phyloP scores from a whole-genome alignment of 2,113 vertebrate species.

The Clarias gariepinus region DNA sequence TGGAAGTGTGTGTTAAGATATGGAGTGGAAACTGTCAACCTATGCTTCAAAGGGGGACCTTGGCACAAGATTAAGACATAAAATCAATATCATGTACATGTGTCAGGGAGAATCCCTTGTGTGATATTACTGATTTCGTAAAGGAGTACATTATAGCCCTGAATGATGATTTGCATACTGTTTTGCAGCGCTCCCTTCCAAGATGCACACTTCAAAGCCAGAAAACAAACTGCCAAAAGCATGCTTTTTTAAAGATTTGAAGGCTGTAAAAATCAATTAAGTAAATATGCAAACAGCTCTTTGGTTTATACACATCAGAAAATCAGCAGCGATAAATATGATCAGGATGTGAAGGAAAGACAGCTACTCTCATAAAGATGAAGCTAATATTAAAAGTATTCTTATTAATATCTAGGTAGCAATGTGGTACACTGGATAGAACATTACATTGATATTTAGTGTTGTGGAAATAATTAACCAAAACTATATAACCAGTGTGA shows the following conservation, averaged over 20 bases:
- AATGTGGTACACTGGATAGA: background rate
- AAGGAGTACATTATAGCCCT: slow-evolving; percentile 25
- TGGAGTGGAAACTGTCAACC: slow-evolving; percentile 22
- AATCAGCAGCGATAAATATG: slow-evolving; percentile 55
- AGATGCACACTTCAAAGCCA: slow-evolving; percentile 59
- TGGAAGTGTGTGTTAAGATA: slow-evolving; percentile 20
- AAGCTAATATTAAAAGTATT: background rate
- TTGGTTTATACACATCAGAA: slow-evolving; percentile 49
- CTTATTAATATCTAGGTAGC: background rate
- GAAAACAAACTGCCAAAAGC: slow-evolving; percentile 55
- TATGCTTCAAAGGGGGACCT: slow-evolving; percentile 33
- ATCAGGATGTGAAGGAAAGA: slow-evolving; percentile 30
- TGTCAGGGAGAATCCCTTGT: slow-evolving; percentile 37
- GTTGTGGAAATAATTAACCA: too few relatives aligned
- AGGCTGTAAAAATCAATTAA: slow-evolving; percentile 63
- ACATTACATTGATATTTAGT: too few relatives aligned
- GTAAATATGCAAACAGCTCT: slow-evolving; percentile 58
- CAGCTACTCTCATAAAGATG: slow-evolving; percentile 41
- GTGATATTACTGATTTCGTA: slow-evolving; percentile 55
- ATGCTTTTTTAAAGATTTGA: slow-evolving; percentile 60
- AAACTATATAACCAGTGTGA: too few relatives aligned
- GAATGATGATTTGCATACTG: slow-evolving; percentile 59
- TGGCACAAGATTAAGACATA: slow-evolving; percentile 28
- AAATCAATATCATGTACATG: slow-evolving; percentile 59
- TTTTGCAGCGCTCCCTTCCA: slow-evolving; percentile 46